These are phyloP conservation scores for Cyphomyrus plagiostoma DNA, from an alignment of 2,113 vertebrate genomes.

Conservation along the genomic window DNA sequence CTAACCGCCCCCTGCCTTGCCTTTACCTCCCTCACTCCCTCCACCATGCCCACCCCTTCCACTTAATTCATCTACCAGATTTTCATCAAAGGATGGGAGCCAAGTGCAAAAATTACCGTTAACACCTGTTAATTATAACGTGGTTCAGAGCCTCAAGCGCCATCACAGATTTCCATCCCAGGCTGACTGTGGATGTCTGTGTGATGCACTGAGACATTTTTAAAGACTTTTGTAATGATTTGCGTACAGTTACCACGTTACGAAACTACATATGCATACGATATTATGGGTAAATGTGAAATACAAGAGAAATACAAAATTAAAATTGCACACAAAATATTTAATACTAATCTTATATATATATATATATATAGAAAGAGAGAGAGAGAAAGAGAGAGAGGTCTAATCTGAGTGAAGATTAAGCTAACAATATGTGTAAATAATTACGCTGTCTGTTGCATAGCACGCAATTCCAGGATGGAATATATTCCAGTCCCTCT, in stretches of 20 bases:
- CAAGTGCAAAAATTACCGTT: neutral
- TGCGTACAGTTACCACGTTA: neutral
- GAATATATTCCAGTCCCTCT: too few species aligned
- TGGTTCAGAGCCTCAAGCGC: neutral
- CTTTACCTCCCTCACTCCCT: neutral
- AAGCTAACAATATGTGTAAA: neutral
- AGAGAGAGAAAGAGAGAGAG: too few species aligned
- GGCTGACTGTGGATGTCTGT: neutral
- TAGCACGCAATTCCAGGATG: too few species aligned
- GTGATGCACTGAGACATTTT: neutral
- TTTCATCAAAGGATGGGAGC: neutral
- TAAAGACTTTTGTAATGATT: neutral
- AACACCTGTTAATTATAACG: neutral
- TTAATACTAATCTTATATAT: neutral
- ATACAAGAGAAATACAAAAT: neutral
- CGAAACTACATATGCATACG: neutral
- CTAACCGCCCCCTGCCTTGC: neutral
- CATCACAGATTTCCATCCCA: neutral
- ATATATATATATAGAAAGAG: too few species aligned
- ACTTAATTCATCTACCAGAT: neutral
- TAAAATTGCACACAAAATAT: neutral
- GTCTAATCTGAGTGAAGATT: neutral
- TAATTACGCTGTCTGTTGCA: neutral
- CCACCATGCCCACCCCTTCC: neutral
- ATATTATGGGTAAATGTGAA: neutral